phyloP scores from a whole-genome alignment of 2,113 vertebrate genomes.

The Gulo gulo region DNA sequence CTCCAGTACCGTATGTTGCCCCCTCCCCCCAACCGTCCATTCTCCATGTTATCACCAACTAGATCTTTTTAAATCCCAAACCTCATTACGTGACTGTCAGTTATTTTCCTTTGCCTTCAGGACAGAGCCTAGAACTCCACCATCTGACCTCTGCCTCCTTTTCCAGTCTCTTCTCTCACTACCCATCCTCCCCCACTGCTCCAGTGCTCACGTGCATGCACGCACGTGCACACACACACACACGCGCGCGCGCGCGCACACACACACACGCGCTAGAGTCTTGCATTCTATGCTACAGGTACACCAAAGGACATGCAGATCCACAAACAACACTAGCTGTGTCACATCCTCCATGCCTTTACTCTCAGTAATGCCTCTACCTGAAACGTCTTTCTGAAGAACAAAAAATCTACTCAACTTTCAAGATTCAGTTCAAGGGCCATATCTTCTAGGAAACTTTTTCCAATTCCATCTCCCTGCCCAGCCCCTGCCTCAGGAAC shows the following conservation, averaged over 20 bases:
- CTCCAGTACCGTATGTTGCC: background rate
- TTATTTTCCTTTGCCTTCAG: background rate
- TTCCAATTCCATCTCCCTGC: background rate
- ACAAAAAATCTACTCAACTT: background rate
- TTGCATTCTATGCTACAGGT: background rate
- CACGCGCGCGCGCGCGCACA: background rate
- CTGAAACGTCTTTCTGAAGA: background rate
- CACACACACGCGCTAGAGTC: background rate
- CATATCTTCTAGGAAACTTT: background rate
- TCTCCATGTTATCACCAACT: background rate
- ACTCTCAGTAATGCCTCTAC: background rate
- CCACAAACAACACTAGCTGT: background rate
- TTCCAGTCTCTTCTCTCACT: background rate
- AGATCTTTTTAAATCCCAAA: background rate
- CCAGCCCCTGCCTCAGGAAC: background rate
- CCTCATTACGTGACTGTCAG: background rate
- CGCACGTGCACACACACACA: background rate
- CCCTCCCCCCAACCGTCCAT: background rate
- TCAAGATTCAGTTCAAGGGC: background rate
- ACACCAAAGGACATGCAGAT: background rate
- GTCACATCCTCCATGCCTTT: background rate
- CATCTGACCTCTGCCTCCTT: background rate
- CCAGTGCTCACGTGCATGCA: accelerated
- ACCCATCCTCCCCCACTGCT: background rate
- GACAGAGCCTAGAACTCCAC: background rate